These are phyloP conservation scores for Spisula subtruncata DNA, from an alignment of 2,888 invertebrate genomes.

Conservation along the genomic window DNA sequence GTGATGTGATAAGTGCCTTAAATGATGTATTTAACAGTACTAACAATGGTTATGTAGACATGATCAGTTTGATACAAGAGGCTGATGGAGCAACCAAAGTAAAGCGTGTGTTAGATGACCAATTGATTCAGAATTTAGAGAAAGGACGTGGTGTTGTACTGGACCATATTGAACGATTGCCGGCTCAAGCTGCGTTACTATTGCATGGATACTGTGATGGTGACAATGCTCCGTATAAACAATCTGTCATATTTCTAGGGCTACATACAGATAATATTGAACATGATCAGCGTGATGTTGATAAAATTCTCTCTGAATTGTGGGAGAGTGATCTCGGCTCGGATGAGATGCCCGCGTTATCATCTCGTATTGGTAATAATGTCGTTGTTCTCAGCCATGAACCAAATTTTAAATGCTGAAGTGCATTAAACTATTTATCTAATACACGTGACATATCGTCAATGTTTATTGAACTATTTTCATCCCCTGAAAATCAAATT, in stretches of 20 bases:
- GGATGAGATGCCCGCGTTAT: conserved; percentile 81
- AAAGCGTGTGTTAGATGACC: conserved; percentile 77
- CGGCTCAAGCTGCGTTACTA: conserved; percentile 79
- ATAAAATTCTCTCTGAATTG: conserved; percentile 67
- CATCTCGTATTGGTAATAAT: conserved; percentile 82
- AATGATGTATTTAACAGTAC: conserved; percentile 53
- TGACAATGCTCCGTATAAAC: conserved; percentile 84
- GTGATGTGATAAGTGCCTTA: conserved; percentile 66
- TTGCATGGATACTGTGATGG: conserved; percentile 85
- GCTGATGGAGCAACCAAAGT: conserved; percentile 53
- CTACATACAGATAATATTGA: conserved; percentile 62
- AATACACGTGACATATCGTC: no score
- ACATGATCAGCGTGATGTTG: conserved; percentile 56
- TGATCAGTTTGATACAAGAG: conserved; percentile 41
- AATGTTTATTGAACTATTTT: no score
- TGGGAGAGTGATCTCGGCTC: conserved; percentile 77
- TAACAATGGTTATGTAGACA: conserved; percentile 60
- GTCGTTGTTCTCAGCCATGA: conserved; percentile 76
- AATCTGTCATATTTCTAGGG: conserved; percentile 79
- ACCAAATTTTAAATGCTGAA: conserved; percentile 47
- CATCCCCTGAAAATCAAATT: no score
- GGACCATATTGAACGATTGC: conserved; percentile 79
- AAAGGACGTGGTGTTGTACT: conserved; percentile 73
- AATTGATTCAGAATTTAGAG: conserved; percentile 69
- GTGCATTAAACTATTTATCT: no score